phyloP scores from a whole-genome alignment of 2,888 invertebrate genomes.

The Tillus elongatus region DNA sequence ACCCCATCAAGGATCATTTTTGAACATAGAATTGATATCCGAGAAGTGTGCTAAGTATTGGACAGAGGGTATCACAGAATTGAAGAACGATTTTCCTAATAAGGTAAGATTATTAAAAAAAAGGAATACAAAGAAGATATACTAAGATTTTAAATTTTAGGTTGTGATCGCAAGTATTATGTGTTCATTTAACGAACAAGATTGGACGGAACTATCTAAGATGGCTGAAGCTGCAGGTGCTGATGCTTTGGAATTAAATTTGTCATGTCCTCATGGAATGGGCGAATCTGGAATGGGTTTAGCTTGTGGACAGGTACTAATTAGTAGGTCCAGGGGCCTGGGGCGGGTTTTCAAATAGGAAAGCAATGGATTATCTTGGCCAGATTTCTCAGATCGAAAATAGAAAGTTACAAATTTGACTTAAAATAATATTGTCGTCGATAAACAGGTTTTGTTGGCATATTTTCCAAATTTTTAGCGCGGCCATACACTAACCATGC shows the following conservation, averaged over 20 bases:
- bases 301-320: constrained; percentile 95
- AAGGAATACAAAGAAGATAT: too few species aligned
- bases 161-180: constrained; percentile 91
- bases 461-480: too few species aligned
- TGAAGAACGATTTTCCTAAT: constrained; percentile 85
- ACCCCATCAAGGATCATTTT: constrained; percentile 92
- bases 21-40: constrained; percentile 96
- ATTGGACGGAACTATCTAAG: constrained; percentile 78
- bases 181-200: constrained; percentile 77
- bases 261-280: constrained; percentile 99
- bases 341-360: too few species aligned
- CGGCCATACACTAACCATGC: too few species aligned
- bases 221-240: constrained; percentile 77
- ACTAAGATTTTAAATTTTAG: constrained; percentile 45
- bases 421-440: too few species aligned
- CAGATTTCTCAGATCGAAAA: too few species aligned
- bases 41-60: constrained; percentile 94
- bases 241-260: constrained; percentile 90
- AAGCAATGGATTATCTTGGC: too few species aligned
- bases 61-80: constrained; percentile 77
- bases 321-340: too few species aligned
- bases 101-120: constrained; percentile 50
- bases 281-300: constrained; percentile 97
- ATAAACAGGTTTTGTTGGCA: too few species aligned
- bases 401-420: too few species aligned